Evolutionary conservation across 2,113 vertebrate species (phyloP).

Genomic region (Eleginops maclovinus): DNA sequence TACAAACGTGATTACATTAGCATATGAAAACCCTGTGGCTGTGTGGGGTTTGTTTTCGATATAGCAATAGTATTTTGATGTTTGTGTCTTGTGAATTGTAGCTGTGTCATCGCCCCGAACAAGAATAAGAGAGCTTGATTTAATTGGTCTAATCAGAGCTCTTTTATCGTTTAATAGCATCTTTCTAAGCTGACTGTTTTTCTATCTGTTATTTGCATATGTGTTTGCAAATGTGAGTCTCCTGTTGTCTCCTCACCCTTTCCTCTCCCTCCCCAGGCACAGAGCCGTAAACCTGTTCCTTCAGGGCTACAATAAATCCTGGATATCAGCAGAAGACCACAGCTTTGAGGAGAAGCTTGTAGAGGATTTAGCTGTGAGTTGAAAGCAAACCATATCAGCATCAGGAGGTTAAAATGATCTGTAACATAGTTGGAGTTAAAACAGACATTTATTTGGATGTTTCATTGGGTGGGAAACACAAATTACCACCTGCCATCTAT

Average conservation of each 20-base stretch:
- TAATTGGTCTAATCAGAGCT: slow-evolving; percentile 7
- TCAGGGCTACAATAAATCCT: slow-evolving; percentile 93
- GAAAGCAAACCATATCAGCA: slow-evolving; percentile 11
- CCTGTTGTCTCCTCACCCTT: neutral
- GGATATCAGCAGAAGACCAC: slow-evolving; percentile 92
- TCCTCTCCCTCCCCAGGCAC: slow-evolving; percentile 83
- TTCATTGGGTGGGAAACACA: neutral
- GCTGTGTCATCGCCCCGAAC: neutral
- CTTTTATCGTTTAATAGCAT: neutral
- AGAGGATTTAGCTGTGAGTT: slow-evolving; percentile 93
- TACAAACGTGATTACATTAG: slow-evolving; percentile 52
- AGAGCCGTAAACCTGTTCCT: slow-evolving; percentile 95
- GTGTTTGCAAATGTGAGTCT: neutral
- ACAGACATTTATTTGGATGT: neutral
- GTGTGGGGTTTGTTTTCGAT: neutral
- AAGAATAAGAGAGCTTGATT: neutral
- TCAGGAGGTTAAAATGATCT: neutral
- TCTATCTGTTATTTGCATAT: slow-evolving; percentile 16
- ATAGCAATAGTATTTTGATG: slow-evolving; percentile 1
- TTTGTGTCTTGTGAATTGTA: slow-evolving; percentile 11
- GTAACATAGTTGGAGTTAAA: neutral
- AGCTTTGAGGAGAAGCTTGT: slow-evolving; percentile 93
- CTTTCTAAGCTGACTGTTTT: neutral
- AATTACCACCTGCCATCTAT: neutral
- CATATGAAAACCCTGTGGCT: slow-evolving; percentile 19